Conservation (phyloP, 2,888 invertebrate genomes). For the Trichacis sp. region DNA sequence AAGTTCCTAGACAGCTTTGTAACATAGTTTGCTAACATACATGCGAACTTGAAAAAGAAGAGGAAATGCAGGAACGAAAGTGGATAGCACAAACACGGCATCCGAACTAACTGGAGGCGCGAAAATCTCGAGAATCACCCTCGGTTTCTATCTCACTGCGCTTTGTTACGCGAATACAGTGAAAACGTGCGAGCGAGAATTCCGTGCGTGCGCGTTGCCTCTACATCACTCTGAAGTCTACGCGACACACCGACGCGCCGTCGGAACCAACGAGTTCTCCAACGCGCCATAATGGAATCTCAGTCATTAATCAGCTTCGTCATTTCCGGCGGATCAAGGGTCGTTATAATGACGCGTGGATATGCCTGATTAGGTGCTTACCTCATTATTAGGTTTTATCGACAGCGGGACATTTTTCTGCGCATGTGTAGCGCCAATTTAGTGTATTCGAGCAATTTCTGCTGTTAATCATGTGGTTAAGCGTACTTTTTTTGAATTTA, state of each 20-base stretch:
- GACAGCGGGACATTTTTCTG: too few relatives aligned
- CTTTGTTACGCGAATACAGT: conserved; percentile 25
- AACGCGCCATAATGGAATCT: conserved; percentile 33
- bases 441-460: too few relatives aligned
- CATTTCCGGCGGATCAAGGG: conserved; percentile 48
- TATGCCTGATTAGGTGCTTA: conserved; percentile 45
- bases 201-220: conserved; percentile 7
- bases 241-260: conserved; percentile 15
- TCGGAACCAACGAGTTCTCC: conserved; percentile 25
- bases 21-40: conserved; percentile 3
- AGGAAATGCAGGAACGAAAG: conserved; percentile 13
- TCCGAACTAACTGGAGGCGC: conserved; percentile 14
- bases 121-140: conserved; percentile 28
- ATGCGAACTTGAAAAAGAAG: neutral
- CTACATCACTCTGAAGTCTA: conserved; percentile 11
- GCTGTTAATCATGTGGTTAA: too few relatives aligned
- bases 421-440: too few relatives aligned
- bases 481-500: too few relatives aligned
- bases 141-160: conserved; percentile 19
- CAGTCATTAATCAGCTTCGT: conserved; percentile 47
- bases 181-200: conserved; percentile 19
- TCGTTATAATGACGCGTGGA: conserved; percentile 41
- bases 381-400: conserved; percentile 44
- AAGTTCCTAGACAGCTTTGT: conserved; percentile 1
- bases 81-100: conserved; percentile 14